Conservation (phyloP, 37 sponge, comb jelly and placozoan genomes). For the Axinella damicornis region DNA sequence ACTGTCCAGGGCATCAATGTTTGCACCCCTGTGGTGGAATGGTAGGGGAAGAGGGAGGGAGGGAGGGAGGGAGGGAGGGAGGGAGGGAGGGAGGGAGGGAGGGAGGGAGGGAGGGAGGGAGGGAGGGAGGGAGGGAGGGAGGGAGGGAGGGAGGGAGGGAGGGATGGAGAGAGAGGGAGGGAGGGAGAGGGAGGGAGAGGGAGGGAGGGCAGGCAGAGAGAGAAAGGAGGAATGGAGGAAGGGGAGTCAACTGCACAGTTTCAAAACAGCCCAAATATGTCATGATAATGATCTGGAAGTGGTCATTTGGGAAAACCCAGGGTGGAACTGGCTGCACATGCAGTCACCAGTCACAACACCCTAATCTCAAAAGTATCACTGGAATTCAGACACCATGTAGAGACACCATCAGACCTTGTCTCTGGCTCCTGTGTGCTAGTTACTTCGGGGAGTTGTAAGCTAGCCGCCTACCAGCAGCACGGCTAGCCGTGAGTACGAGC, state of each 20-base stretch:
- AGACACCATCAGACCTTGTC: too few species aligned
- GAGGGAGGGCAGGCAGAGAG: background rate
- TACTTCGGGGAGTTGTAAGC: too few species aligned
- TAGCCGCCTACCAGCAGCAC: too few species aligned
- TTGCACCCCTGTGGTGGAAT: conserved; percentile 26
- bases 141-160: background rate
- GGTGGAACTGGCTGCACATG: too few species aligned
- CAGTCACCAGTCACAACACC: too few species aligned
- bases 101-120: background rate
- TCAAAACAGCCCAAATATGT: too few species aligned
- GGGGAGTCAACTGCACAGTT: too few species aligned
- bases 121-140: background rate
- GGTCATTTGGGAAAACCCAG: too few species aligned
- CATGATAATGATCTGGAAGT: too few species aligned
- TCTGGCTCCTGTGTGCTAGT: too few species aligned
- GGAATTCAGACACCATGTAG: too few species aligned
- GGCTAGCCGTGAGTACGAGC: too few species aligned
- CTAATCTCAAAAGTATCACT: background rate
- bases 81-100: background rate
- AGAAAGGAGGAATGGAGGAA: background rate
- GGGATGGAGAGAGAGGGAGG: conserved; percentile 5
- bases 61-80: background rate
- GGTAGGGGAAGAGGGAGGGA: background rate
- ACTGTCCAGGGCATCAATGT: conserved; percentile 47
- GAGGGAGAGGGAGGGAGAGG: background rate